Evolutionary conservation across 1,140 invertebrate species (phyloP).

Genomic region (Drosophila parabipectinata): DNA sequence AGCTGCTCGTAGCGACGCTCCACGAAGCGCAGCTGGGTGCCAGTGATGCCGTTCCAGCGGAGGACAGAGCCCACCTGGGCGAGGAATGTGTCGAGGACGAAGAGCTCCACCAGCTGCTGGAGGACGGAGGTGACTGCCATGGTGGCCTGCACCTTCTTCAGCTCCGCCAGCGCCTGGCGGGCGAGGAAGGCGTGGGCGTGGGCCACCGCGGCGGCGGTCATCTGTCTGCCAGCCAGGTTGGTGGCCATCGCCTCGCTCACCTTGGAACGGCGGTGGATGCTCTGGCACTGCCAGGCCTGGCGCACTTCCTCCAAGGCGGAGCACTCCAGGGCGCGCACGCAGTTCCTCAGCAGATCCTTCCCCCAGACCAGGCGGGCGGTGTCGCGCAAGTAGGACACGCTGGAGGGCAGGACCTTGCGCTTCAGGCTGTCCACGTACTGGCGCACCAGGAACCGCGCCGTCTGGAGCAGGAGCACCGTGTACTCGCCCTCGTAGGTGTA

Average conservation of each 20-base stretch:
- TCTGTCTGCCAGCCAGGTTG: slow-evolving; percentile 92
- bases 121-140: slow-evolving; percentile 86
- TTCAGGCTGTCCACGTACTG: slow-evolving; percentile 84
- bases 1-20: slow-evolving; percentile 89
- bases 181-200: slow-evolving; percentile 91
- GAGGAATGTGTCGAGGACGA: slow-evolving; percentile 90
- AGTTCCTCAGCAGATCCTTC: slow-evolving; percentile 36
- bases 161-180: slow-evolving; percentile 86
- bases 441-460: slow-evolving; percentile 92
- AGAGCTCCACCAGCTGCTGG: slow-evolving; percentile 89
- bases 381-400: slow-evolving; percentile 82
- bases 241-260: slow-evolving; percentile 90
- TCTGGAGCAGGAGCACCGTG: slow-evolving; percentile 95
- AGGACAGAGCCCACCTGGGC: slow-evolving; percentile 90
- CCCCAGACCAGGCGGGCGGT: slow-evolving; percentile 46
- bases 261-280: slow-evolving; percentile 85
- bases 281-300: slow-evolving; percentile 84
- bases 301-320: slow-evolving; percentile 88
- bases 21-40: slow-evolving; percentile 87
- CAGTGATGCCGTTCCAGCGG: slow-evolving; percentile 87
- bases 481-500: slow-evolving; percentile 98
- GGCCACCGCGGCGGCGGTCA: slow-evolving; percentile 89
- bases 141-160: slow-evolving; percentile 74
- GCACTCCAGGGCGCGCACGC: slow-evolving; percentile 57
- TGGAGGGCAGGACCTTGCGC: slow-evolving; percentile 85